Evolutionary conservation across 2,888 invertebrate genomes (phyloP), one percentile per base, ranked within the genome.

Genomic region (Myathropa florea): DNA sequence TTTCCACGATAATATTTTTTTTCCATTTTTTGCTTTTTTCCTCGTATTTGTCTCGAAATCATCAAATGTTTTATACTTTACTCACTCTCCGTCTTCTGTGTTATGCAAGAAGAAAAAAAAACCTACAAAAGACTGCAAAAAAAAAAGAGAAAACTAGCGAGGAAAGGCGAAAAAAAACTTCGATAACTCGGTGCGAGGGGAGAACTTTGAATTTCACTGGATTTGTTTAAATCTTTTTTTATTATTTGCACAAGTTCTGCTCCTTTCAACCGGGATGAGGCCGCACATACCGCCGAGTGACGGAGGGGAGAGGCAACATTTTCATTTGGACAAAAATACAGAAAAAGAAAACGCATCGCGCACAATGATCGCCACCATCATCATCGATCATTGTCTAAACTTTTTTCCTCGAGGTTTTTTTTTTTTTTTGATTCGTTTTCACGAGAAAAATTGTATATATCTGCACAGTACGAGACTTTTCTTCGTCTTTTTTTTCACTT

Each of bases 41-140:
- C 46, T 39, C 33, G 23, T 55, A 59, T 65, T 30, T 28, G 75
- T 21, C 39, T 53, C 24, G 4, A 57, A 57, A 67, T 46, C 65
- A 67, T 57, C 24, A 24, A 14, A 14, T 14, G 14, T 57, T 14
- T 57, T 57, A 14, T 23, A 57, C 23, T 57, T 23, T 57, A 26
- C 53, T 24, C 28, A 75, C 21, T 76, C 70, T 81, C 28, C 57
- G 33, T 67, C 26, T 70, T 75, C 79, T 80, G 53, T 82, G 86
- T 86, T 86, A 86, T 86, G 86, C 86, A 86, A 86, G 86, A 82
- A 67, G 55, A 71, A 81, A 68, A 84, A 65, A 65, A 65, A 59
- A n/a, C 60, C 9, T 28, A 46, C 7, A 53, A 33, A 53, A 55
- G 10, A 28, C 26, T 28, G 28, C 55, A 53, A 57, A 46, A 75